These are phyloP conservation scores for Pectinophora gossypiella DNA, from an alignment of 1,140 invertebrate species.

Conservation along the genomic window DNA sequence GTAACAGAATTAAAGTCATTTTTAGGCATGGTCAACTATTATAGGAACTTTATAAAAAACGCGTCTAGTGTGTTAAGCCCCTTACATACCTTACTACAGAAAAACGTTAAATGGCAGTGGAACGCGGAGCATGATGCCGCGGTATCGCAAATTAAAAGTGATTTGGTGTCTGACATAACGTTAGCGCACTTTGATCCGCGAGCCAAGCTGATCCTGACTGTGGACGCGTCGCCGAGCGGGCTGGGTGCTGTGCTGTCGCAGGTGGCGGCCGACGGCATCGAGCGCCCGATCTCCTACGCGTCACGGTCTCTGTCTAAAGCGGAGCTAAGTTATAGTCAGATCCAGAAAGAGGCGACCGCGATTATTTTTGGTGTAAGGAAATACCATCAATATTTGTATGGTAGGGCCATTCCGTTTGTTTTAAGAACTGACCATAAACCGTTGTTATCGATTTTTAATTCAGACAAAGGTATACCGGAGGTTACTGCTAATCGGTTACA, in stretches of 20 bases:
- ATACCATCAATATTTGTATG: slow-evolving; percentile 54
- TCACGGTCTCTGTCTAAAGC: slow-evolving; percentile 47
- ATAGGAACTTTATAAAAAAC: not conserved
- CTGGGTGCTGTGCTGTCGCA: not conserved
- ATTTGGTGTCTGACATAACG: not conserved
- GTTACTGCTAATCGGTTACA: no score
- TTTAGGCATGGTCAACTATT: not conserved
- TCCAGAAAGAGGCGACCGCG: no score
- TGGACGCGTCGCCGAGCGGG: not conserved
- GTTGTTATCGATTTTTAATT: no score
- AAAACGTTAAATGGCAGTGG: not conserved
- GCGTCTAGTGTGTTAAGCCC: not conserved
- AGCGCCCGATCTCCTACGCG: not conserved
- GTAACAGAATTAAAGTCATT: no score
- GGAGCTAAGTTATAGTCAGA: slow-evolving; percentile 63
- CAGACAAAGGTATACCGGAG: no score
- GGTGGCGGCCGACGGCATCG: not conserved
- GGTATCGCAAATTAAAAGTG: not conserved
- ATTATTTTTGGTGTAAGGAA: no score
- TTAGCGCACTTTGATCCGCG: slow-evolving; percentile 1
- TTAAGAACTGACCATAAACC: slow-evolving; percentile 26
- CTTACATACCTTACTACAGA: not conserved
- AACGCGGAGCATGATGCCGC: not conserved
- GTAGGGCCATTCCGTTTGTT: slow-evolving; percentile 19
- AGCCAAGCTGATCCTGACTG: not conserved